Evolutionary conservation across 2,113 vertebrate species (phyloP).

Genomic region (Oceanodroma tethys): DNA sequence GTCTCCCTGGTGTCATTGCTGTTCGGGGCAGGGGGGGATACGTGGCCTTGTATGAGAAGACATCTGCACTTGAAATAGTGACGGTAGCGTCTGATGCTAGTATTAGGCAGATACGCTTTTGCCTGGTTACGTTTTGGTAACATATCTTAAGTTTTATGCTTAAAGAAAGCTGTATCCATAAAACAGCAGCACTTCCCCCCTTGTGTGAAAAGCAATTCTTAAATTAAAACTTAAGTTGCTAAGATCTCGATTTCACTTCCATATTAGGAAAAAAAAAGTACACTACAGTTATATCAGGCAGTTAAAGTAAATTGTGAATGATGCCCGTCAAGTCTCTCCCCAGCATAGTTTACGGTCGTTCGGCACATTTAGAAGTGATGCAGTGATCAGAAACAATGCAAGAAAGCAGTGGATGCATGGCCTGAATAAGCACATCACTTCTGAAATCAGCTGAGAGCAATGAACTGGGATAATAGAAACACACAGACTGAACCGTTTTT

Average conservation of each 20-base stretch:
- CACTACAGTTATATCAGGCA: not conserved
- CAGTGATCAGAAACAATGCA: not conserved
- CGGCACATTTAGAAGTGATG: not conserved
- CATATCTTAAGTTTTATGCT: not conserved
- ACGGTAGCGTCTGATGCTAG: accelerated
- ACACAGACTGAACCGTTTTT: not conserved
- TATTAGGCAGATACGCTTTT: not conserved
- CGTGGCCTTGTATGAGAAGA: not conserved
- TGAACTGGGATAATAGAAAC: not conserved
- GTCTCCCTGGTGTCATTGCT: not conserved
- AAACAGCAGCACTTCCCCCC: not conserved
- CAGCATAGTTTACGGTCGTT: not conserved
- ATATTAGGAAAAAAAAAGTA: not conserved
- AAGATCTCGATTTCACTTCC: not conserved
- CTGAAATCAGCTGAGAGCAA: not conserved
- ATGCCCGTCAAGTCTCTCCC: not conserved
- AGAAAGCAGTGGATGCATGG: not conserved
- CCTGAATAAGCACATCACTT: slow-evolving; percentile 1
- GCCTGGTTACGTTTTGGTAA: not conserved
- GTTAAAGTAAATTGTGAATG: not conserved
- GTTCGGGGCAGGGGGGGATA: not conserved
- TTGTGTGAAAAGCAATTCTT: not conserved
- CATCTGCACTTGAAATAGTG: not conserved
- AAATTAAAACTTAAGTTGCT: not conserved
- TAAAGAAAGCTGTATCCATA: not conserved